phyloP scores from a whole-genome alignment of 53 echinoderm and acorn worm species.

The Apostichopus leukothele region DNA sequence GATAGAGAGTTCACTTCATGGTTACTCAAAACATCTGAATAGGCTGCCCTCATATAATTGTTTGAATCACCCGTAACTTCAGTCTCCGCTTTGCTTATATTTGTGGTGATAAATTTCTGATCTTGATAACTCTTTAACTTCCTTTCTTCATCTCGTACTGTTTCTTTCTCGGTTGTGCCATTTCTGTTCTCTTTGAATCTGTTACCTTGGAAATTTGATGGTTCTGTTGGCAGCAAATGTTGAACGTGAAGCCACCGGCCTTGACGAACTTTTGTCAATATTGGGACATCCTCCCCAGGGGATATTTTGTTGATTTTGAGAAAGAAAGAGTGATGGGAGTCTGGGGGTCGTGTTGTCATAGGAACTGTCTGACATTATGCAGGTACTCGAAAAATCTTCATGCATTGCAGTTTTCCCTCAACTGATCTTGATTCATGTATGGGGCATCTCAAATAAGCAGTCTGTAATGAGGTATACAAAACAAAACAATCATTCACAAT shows the following conservation, averaged over 20 bases:
- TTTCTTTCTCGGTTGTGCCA: neutral
- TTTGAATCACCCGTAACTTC: neutral
- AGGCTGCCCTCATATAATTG: neutral
- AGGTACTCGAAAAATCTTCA: neutral
- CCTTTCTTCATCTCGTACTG: neutral
- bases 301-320: constrained; percentile 33
- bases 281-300: constrained; percentile 21
- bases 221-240: constrained; percentile 51
- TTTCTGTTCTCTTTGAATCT: neutral
- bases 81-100: neutral
- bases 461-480: too few relatives aligned
- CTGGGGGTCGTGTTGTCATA: constrained; percentile 25
- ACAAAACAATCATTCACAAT: too few relatives aligned
- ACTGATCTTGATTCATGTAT: too few relatives aligned
- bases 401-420: too few relatives aligned
- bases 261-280: constrained; percentile 62
- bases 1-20: neutral
- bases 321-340: constrained; percentile 22
- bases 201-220: neutral
- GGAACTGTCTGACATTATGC: neutral
- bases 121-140: neutral
- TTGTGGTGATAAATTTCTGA: too few relatives aligned
- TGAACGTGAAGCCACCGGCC: constrained; percentile 78
- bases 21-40: neutral
- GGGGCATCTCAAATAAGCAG: too few relatives aligned